Conservation (phyloP, 1,140 invertebrate species). For the Papilio polytes region DNA sequence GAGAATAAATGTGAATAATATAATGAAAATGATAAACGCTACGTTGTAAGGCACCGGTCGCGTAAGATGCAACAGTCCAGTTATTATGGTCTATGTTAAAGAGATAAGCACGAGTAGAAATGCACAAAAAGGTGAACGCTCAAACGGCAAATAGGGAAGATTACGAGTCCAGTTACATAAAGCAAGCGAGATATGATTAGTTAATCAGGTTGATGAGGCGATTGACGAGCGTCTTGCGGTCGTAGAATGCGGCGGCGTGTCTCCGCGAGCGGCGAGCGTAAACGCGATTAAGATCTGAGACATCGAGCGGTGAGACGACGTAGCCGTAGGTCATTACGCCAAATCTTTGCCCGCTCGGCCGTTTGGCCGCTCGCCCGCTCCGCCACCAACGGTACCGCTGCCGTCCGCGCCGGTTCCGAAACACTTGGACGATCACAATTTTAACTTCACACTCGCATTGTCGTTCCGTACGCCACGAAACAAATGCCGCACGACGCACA, state of each 20-base stretch:
- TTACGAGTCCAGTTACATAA: constrained; percentile 47
- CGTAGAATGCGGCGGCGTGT: constrained; percentile 48
- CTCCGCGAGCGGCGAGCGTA: constrained; percentile 48
- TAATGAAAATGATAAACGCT: background rate
- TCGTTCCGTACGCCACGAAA: constrained; percentile 23
- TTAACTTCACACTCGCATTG: constrained; percentile 21
- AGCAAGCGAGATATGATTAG: constrained; percentile 50
- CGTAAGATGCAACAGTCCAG: constrained; percentile 6
- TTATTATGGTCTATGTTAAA: constrained; percentile 12
- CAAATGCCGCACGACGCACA: constrained; percentile 11
- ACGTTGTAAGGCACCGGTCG: background rate
- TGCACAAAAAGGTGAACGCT: constrained; percentile 10
- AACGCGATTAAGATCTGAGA: constrained; percentile 62
- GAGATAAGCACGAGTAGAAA: constrained; percentile 10
- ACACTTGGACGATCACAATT: constrained; percentile 16
- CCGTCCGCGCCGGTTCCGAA: background rate
- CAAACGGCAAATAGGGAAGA: constrained; percentile 28
- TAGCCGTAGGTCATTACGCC: constrained; percentile 72
- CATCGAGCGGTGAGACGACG: constrained; percentile 56
- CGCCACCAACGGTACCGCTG: constrained; percentile 49
- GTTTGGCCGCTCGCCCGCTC: constrained; percentile 18
- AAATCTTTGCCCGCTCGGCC: constrained; percentile 53
- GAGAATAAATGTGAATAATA: background rate
- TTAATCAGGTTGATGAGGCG: constrained; percentile 47
- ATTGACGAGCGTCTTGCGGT: constrained; percentile 49